Percentiles rank a stretch among this genome's conserved stretches.
Conservation (phyloP, 2,888 invertebrate species). For the Spilarctia lutea region DNA sequence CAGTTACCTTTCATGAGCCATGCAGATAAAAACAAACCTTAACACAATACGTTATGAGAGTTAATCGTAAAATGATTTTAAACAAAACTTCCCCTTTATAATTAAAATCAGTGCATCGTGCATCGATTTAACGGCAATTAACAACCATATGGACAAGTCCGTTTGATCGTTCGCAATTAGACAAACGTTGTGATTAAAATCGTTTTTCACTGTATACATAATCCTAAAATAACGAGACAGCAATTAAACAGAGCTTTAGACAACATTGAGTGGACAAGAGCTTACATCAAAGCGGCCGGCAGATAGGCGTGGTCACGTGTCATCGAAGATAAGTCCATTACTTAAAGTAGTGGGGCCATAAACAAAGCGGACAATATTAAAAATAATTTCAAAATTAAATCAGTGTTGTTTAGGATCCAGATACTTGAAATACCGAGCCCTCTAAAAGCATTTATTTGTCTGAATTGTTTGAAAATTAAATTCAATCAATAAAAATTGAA, state of each 20-base stretch:
- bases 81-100: slow-evolving; percentile 23
- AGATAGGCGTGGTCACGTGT: slow-evolving; percentile 59
- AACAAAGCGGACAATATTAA: slow-evolving; percentile 27
- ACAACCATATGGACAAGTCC: slow-evolving; percentile 64
- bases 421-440: no score
- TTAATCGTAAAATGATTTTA: not conserved
- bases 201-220: slow-evolving; percentile 76
- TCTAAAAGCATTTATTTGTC: no score
- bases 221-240: slow-evolving; percentile 85
- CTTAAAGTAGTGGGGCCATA: slow-evolving; percentile 33
- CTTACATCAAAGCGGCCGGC: slow-evolving; percentile 74
- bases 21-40: not conserved
- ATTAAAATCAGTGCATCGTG: slow-evolving; percentile 40
- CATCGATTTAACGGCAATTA: slow-evolving; percentile 73
- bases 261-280: slow-evolving; percentile 66
- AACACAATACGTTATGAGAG: not conserved
- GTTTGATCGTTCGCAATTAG: slow-evolving; percentile 69
- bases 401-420: no score
- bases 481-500: no score
- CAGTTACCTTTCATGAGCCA: not conserved
- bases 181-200: slow-evolving; percentile 69
- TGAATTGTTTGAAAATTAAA: no score
- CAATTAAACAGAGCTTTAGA: slow-evolving; percentile 84
- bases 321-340: slow-evolving; percentile 61
- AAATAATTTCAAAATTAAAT: no score